phyloP scores from a whole-genome alignment of 2,888 invertebrate genomes.

The Ctena decussata region DNA sequence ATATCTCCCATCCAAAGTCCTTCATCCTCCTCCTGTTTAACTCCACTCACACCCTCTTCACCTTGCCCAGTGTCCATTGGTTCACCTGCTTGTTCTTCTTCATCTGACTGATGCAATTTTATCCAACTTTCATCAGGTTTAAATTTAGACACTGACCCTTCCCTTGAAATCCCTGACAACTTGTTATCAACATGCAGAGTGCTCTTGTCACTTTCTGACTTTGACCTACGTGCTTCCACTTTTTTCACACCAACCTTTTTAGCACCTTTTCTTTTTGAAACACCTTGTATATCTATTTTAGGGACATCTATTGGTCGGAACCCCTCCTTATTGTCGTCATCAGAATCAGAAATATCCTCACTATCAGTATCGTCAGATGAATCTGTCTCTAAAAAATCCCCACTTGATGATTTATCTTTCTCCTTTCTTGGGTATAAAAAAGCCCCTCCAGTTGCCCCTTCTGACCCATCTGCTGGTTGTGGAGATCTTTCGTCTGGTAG shows the following conservation, averaged over 20 bases:
- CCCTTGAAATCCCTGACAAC: constrained; percentile 17
- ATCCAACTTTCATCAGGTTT: constrained; percentile 74
- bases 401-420: constrained; percentile 43
- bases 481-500: constrained; percentile 75
- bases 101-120: constrained; percentile 44
- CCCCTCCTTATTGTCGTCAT: background rate
- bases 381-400: constrained; percentile 29
- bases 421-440: constrained; percentile 15
- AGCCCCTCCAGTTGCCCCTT: background rate
- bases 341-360: constrained; percentile 17
- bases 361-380: constrained; percentile 31
- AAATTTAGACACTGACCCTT: constrained; percentile 55
- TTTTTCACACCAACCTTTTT: background rate
- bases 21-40: constrained; percentile 20
- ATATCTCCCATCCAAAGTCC: constrained; percentile 32
- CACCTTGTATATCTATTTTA: constrained; percentile 10
- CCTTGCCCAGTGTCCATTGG: constrained; percentile 8
- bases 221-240: constrained; percentile 40
- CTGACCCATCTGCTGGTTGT: constrained; percentile 20
- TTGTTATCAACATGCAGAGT: constrained; percentile 15
- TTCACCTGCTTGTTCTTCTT: constrained; percentile 27
- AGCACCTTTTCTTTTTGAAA: constrained; percentile 5
- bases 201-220: constrained; percentile 58
- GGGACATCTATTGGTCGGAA: constrained; percentile 58
- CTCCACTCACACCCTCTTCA: background rate